Evolutionary conservation across 1,140 invertebrate genomes (phyloP), one percentile per base, ranked within the genome.

Genomic region (Tetramorium alpestre): DNA sequence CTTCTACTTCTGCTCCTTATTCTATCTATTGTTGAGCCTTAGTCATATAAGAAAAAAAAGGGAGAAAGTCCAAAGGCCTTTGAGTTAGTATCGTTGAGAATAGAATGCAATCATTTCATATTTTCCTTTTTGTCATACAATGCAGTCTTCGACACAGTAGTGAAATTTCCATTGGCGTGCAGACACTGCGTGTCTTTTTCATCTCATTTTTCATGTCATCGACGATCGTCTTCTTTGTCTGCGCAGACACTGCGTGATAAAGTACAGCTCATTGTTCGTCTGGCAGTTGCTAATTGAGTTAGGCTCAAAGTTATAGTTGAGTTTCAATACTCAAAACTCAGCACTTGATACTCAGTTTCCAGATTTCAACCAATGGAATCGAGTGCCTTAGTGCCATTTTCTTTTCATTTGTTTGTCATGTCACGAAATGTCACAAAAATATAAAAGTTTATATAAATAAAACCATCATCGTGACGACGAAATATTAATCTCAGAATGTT

Each of bases 11-110:
- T 22, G 22, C 22, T 22, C 22, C 22, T 22, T 22, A 22, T 22
- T 22, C 22, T 22, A 22, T 22, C 22, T 22, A 22, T 22, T 22
- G 22, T 22, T 22, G 22, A 22, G 22, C 0, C 22, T 22, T 22
- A 44, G 44, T 13, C n/a, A 22, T 22, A 41, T 0, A 41, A 22
- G 38, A 5, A 64, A 18, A 64, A 13, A 64, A 18, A 64, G 8
- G 6, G 51, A 25, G 10, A 49, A 64, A 62, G 93, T 93, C 93
- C 91, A 94, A 90, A 92, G 92, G 92, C 93, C 87, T 88, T 77
- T 69, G 91, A 93, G 93, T 94, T 93, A 93, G 85, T 76, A 49
- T 58, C 33, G 11, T 82, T n/a, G 78, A 47, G 58, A 80, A 25
- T 72, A 85, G 51, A 67, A 75, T 77, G 22, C 16, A 51, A 18